A percentile compares a stretch with the other conserved stretches of the same genome.
Conservation (phyloP, 2,113 vertebrate genomes). For the Bettongia penicillata region DNA sequence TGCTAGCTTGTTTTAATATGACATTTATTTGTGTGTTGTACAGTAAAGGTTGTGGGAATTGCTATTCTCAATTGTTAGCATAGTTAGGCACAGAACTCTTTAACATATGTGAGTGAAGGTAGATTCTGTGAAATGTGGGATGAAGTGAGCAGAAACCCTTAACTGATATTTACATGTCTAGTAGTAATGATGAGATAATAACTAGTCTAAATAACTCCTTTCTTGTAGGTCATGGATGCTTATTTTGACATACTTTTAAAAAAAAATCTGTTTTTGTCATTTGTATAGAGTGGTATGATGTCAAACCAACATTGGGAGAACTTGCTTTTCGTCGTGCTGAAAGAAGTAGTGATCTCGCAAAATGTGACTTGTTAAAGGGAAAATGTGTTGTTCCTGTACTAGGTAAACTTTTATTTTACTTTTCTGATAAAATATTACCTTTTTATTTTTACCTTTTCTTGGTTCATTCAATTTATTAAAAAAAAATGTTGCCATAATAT, state of each 20-base stretch:
- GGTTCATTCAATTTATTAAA: slow-evolving; percentile 5
- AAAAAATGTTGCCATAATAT: not conserved
- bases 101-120: not conserved
- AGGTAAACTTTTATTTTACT: slow-evolving; percentile 40
- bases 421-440: not conserved
- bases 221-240: not conserved
- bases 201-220: not conserved
- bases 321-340: slow-evolving; percentile 42
- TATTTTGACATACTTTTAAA: slow-evolving; percentile 1
- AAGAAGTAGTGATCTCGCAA: not conserved
- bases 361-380: slow-evolving; percentile 32
- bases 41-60: not conserved
- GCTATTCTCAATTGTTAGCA: not conserved
- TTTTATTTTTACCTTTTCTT: not conserved
- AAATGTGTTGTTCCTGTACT: not conserved
- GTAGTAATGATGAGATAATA: not conserved
- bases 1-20: not conserved
- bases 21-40: not conserved
- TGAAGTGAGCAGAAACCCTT: not conserved
- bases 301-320: slow-evolving; percentile 82
- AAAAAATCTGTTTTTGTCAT: slow-evolving; percentile 23
- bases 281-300: slow-evolving; percentile 82
- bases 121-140: not conserved
- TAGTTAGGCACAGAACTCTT: not conserved
- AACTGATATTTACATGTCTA: not conserved